Conservation (phyloP, 2,888 invertebrate genomes). For the Acanthopleura granulata region DNA sequence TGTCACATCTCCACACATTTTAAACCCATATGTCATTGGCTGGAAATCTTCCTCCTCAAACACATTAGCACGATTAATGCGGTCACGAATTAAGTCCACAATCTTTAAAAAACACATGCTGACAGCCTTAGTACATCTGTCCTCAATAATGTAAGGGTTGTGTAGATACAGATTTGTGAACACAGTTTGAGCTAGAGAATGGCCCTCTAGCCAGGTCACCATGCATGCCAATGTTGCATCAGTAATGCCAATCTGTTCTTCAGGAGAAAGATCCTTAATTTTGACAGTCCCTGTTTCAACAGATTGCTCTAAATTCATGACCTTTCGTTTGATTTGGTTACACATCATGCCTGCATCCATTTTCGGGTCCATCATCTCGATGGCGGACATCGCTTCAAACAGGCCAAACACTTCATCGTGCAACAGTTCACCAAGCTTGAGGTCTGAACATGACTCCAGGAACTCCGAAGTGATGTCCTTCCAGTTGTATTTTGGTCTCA, state of each 20-base stretch:
- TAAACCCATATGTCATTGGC: constrained; percentile 90
- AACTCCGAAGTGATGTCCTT: constrained; percentile 65
- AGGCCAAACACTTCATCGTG: constrained; percentile 80
- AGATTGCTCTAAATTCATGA: constrained; percentile 88
- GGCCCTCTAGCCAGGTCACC: constrained; percentile 95
- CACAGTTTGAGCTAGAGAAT: constrained; percentile 89
- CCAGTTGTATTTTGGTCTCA: constrained; percentile 55
- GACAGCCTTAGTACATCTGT: constrained; percentile 87
- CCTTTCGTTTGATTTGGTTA: constrained; percentile 82
- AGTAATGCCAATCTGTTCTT: constrained; percentile 91
- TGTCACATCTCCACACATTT: constrained; percentile 84
- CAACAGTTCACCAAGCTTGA: constrained; percentile 89
- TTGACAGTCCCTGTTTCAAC: constrained; percentile 79
- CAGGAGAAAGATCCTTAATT: constrained; percentile 76
- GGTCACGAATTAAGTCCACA: constrained; percentile 89
- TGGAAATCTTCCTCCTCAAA: constrained; percentile 88
- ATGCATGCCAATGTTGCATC: constrained; percentile 94
- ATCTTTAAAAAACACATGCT: constrained; percentile 89
- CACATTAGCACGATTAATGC: constrained; percentile 64
- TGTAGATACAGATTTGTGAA: constrained; percentile 97
- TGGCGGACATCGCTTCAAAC: constrained; percentile 99
- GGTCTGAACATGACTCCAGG: constrained; percentile 72
- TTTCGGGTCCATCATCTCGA: constrained; percentile 99
- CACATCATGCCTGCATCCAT: constrained; percentile 99
- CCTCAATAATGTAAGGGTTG: constrained; percentile 86